Conservation (phyloP, 2,888 invertebrate species). For the Podabrus alpinus region DNA sequence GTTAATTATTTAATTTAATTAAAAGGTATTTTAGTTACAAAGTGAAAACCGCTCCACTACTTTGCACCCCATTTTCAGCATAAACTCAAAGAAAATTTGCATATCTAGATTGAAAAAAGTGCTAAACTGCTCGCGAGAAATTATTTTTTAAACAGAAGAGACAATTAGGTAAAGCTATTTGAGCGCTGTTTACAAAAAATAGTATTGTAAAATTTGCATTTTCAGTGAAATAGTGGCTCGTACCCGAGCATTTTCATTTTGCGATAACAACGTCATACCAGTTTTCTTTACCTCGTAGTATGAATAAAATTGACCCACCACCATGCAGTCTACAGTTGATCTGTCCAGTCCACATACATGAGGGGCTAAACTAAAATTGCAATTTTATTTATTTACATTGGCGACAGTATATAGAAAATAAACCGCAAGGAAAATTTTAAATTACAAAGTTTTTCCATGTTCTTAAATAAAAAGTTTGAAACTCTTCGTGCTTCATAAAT, state of each 20-base stretch:
- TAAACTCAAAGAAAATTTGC: constrained; percentile 14
- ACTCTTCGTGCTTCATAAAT: background rate
- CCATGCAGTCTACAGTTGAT: no score
- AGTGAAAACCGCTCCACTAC: constrained; percentile 36
- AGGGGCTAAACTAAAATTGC: background rate
- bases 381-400: background rate
- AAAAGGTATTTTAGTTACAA: constrained; percentile 42
- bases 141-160: background rate
- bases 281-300: no score
- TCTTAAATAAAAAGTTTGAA: background rate
- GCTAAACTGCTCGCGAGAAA: background rate
- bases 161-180: background rate
- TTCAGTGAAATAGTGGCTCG: background rate
- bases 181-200: background rate
- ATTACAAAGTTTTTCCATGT: background rate
- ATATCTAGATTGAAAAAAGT: constrained; percentile 14
- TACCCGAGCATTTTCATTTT: no score
- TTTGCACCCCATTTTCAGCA: constrained; percentile 23
- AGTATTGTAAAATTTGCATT: background rate
- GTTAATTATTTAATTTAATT: constrained; percentile 53
- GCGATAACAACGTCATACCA: no score
- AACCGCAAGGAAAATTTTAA: background rate
- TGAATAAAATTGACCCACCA: no score
- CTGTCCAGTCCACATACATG: no score
- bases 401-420: no score